These are phyloP conservation scores for Pandemis heparana DNA, from an alignment of 2,888 invertebrate species.

Conservation along the genomic window DNA sequence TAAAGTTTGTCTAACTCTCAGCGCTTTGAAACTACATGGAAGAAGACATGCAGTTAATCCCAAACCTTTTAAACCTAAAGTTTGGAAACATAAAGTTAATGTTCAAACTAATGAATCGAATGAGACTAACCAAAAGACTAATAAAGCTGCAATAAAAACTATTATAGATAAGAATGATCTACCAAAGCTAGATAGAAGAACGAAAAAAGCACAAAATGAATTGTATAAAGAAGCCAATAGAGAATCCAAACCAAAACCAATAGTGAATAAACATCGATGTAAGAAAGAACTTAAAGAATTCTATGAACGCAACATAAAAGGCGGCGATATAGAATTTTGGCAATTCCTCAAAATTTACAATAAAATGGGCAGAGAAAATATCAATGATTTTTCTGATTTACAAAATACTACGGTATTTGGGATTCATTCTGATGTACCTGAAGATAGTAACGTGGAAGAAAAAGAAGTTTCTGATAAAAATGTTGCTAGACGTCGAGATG, in stretches of 20 bases:
- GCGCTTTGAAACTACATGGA: constrained; percentile 67
- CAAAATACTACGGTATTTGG: constrained; percentile 65
- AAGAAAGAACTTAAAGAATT: constrained; percentile 68
- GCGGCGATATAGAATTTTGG: constrained; percentile 75
- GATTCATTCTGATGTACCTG: constrained; percentile 50
- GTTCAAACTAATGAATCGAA: constrained; percentile 18
- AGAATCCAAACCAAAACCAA: constrained; percentile 63
- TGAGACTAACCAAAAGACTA: constrained; percentile 3
- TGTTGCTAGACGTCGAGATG: constrained; percentile 16
- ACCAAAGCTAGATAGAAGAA: constrained; percentile 1
- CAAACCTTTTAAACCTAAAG: constrained; percentile 66
- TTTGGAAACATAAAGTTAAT: constrained; percentile 62
- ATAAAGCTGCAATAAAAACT: background rate
- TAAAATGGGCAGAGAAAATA: constrained; percentile 67
- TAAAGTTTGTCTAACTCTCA: constrained; percentile 67
- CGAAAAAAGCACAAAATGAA: background rate
- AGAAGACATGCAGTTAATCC: constrained; percentile 66
- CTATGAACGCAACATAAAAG: constrained; percentile 70
- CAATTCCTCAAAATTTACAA: constrained; percentile 78
- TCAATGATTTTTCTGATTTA: constrained; percentile 68
- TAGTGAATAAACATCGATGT: constrained; percentile 69
- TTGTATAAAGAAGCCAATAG: constrained; percentile 48
- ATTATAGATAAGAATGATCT: constrained; percentile 1
- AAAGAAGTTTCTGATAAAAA: background rate
- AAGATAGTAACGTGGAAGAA: background rate